Conservation (phyloP, 2,113 vertebrate species). For the human (Homo sapiens) region DNA sequence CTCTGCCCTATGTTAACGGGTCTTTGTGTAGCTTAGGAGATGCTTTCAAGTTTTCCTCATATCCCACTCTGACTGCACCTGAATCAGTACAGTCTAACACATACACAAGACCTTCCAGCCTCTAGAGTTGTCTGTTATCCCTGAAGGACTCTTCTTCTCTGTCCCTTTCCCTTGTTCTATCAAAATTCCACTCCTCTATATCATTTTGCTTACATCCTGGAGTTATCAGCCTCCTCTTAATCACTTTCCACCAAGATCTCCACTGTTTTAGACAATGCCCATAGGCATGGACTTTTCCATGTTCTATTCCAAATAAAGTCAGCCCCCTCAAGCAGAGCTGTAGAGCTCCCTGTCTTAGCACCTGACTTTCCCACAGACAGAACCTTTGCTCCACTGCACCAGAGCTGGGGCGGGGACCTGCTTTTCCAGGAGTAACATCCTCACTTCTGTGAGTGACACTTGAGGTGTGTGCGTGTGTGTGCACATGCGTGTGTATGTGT, state of each 20-base stretch:
- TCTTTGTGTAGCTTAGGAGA: not conserved
- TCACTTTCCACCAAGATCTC: not conserved
- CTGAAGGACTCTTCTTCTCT: not conserved
- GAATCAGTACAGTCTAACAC: not conserved
- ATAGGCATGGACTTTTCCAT: not conserved
- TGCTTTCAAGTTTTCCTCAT: not conserved
- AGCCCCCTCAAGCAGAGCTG: not conserved
- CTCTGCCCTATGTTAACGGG: not conserved
- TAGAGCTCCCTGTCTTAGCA: not conserved
- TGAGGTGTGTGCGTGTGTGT: not conserved
- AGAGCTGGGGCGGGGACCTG: not conserved
- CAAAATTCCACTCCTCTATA: not conserved
- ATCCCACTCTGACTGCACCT: not conserved
- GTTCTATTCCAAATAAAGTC: not conserved
- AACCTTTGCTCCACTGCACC: not conserved
- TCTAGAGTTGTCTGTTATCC: not conserved
- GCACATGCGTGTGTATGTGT: accelerated
- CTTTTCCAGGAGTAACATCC: not conserved
- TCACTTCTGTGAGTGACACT: not conserved
- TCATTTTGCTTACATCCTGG: not conserved
- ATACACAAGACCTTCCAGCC: not conserved
- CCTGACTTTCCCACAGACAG: not conserved
- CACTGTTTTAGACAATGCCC: not conserved
- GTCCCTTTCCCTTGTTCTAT: not conserved
- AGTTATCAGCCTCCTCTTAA: not conserved